A percentile compares a stretch with the other conserved stretches of the same genome.
Conservation (phyloP, 2,888 invertebrate species). For the Caenorhabditis uteleia region DNA sequence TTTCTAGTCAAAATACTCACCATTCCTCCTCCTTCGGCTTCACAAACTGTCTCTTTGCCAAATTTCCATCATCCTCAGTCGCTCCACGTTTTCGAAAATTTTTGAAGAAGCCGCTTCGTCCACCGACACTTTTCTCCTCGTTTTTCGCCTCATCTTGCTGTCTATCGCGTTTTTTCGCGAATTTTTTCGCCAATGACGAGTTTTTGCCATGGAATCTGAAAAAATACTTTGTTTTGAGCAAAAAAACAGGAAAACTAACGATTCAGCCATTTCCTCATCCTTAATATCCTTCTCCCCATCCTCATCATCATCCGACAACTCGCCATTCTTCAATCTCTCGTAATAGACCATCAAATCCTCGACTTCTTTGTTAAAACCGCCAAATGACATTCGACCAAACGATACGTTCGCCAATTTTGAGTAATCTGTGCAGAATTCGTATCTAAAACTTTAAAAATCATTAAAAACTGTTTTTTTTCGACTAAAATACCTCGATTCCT, state of each 20-base stretch:
- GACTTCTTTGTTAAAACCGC: slow-evolving; percentile 90
- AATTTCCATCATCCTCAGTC: too few relatives aligned
- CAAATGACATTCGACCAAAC: slow-evolving; percentile 86
- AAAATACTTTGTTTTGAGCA: not conserved
- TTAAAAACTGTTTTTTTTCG: not conserved
- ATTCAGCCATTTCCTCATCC: slow-evolving; percentile 52
- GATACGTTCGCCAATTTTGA: slow-evolving; percentile 80
- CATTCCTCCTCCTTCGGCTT: not conserved
- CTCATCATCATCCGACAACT: slow-evolving; percentile 39
- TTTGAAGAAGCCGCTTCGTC: slow-evolving; percentile 9
- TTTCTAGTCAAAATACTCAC: too few relatives aligned
- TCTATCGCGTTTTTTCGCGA: slow-evolving; percentile 17
- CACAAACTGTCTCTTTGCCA: not conserved
- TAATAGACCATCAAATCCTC: slow-evolving; percentile 73
- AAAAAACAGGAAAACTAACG: slow-evolving; percentile 13
- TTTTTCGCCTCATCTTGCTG: slow-evolving; percentile 19
- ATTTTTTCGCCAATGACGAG: slow-evolving; percentile 17
- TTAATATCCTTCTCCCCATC: slow-evolving; percentile 51
- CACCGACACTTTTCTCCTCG: not conserved
- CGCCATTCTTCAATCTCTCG: slow-evolving; percentile 43
- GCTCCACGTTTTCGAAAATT: not conserved
- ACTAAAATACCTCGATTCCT: not conserved
- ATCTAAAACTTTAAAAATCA: slow-evolving; percentile 7
- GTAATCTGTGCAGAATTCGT: slow-evolving; percentile 31
- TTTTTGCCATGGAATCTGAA: slow-evolving; percentile 15